Percentiles rank a stretch among this genome's conserved stretches.
These are phyloP conservation scores for Lymantria monacha DNA, from an alignment of 2,888 invertebrate genomes.

Conservation along the genomic window DNA sequence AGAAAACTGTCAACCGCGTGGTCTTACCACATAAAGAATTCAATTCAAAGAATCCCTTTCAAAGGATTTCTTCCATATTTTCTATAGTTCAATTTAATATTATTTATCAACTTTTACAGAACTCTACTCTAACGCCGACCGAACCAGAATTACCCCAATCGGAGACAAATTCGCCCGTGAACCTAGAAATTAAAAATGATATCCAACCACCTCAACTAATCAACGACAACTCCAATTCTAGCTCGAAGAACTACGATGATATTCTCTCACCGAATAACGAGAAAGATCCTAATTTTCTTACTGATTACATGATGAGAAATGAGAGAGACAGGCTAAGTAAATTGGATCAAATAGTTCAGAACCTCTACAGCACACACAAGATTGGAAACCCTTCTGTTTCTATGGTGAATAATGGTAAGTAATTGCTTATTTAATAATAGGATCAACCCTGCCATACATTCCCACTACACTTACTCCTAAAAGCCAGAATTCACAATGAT, in stretches of 20 bases:
- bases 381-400: slow-evolving; percentile 54
- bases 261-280: slow-evolving; percentile 40
- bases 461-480: too few species aligned
- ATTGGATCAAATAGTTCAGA: slow-evolving; percentile 74
- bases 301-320: slow-evolving; percentile 41
- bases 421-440: too few species aligned
- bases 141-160: slow-evolving; percentile 46
- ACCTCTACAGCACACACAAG: slow-evolving; percentile 70
- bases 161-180: slow-evolving; percentile 44
- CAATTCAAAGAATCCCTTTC: too few species aligned
- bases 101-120: slow-evolving; percentile 43
- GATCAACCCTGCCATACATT: too few species aligned
- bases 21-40: too few species aligned
- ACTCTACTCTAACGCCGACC: slow-evolving; percentile 57
- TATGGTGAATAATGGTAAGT: slow-evolving; percentile 40
- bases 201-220: slow-evolving; percentile 35
- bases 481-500: too few species aligned
- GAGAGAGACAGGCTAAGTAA: slow-evolving; percentile 72
- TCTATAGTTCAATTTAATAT: too few species aligned
- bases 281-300: slow-evolving; percentile 36
- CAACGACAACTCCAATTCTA: slow-evolving; percentile 47
- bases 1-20: too few species aligned
- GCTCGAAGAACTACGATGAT: slow-evolving; percentile 49
- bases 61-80: too few species aligned
- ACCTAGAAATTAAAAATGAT: slow-evolving; percentile 51